phyloP scores from a whole-genome alignment of 2,113 vertebrate genomes.

The Mormyrus iriodes region DNA sequence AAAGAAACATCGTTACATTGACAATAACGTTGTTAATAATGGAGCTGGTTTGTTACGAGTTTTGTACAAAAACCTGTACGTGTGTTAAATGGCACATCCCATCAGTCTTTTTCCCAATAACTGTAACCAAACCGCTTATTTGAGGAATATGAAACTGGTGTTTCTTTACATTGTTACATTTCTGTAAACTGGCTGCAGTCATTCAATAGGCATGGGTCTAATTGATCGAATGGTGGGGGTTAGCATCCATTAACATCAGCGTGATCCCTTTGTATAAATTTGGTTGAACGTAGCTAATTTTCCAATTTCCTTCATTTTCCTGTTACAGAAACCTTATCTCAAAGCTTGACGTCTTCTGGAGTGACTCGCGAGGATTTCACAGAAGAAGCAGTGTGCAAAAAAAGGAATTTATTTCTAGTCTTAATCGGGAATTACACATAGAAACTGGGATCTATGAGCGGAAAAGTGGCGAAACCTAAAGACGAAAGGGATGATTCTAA shows the following conservation, averaged over 20 bases:
- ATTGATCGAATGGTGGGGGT: conserved; percentile 7
- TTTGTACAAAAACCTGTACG: background rate
- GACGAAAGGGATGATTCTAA: conserved; percentile 79
- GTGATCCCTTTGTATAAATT: conserved; percentile 12
- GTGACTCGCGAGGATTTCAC: conserved; percentile 26
- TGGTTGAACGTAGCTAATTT: conserved; percentile 10
- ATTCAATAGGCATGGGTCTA: background rate
- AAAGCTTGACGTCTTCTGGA: conserved; percentile 24
- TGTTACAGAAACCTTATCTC: conserved; percentile 20
- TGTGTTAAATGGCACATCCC: background rate
- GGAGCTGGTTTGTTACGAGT: background rate
- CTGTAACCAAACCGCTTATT: background rate
- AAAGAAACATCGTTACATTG: conserved; percentile 13
- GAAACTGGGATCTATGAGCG: conserved; percentile 84
- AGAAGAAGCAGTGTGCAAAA: conserved; percentile 33
- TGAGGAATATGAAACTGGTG: background rate
- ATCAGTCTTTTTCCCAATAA: background rate
- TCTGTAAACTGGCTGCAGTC: background rate
- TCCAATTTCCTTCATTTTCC: background rate
- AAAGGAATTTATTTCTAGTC: conserved; percentile 40
- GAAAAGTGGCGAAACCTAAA: conserved; percentile 77
- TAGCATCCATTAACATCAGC: background rate
- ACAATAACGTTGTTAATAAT: background rate
- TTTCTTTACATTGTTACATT: background rate
- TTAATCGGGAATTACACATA: conserved; percentile 57